Base-by-base conservation (phyloP, 2,888 invertebrate species). In the Syrista parreyssii region DNA sequence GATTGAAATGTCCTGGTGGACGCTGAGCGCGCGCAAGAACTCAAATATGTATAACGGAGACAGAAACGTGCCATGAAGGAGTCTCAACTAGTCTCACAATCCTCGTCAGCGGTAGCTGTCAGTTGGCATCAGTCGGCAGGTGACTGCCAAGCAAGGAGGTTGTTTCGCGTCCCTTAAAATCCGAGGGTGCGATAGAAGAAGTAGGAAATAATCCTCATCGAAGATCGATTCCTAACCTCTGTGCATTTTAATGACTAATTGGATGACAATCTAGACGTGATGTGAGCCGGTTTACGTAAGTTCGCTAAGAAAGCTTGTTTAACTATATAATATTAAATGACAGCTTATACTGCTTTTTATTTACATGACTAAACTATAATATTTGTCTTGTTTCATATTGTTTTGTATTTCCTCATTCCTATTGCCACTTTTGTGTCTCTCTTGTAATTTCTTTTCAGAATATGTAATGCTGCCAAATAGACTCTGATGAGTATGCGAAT, bases 211-310 rank as follows among this genome's bases (percentile, higher is more conserved):
- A 55, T 55, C 23, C 23, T 6, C 23, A 23, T 55, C 23, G 1
- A 9, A 23, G 55, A 71, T 33, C 71, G 31, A 71, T 71, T 71
- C 31, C 32, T 71, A 71, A 71, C 71, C 71, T 71, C 71, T 32
- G 32, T 33, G 71, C 31, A 12, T 12, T 11, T 71, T 31, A 31
- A 71, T 32, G 71, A 31, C 31, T 33, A 71, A 71, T 71, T 33
- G 71, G 71, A 71, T 71, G 12, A 71, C 1, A 31, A 71, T 31
- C 71, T 15, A 23, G 31, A 12, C 32, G 71, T 32, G 23, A 71
- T 71, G 71, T 71, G 71, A 71, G 31, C 71, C 71, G 31, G 30
- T 71, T 71, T 71, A 71, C 31, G 71, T 71, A 71, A 71, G 71
- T 71, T 71, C 23, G 40, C 9, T 55, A 55, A 55, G 55, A 55